Base-by-base conservation (phyloP, 2,888 invertebrate species). In the Morinoia aosen region DNA sequence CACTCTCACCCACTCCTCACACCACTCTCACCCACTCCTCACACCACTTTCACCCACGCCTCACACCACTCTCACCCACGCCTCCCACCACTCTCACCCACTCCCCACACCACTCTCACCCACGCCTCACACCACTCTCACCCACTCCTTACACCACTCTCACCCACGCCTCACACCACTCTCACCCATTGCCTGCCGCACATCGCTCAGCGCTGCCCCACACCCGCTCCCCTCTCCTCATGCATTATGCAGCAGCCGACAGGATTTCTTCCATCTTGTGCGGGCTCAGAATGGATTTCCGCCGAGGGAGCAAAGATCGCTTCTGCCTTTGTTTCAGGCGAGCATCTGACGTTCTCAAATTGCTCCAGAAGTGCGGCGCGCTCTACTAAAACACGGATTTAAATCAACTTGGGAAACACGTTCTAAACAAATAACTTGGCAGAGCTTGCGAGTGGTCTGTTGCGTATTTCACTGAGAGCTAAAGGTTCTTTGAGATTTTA, bases 191-290 rank as follows among this genome's bases (percentile, higher is more conserved):
- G 39, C 90, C 19, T 25, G 48, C 48, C 48, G 2, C 48, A 48
- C 76, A 76, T 76, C 76, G 76, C 76, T 76, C 76, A 76, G 76
- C 48, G 40, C 48, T 48, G 7, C 10, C 90, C 40, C 90, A 39
- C 10, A 39, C 48, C 40, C 90, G 39, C 48, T 48, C 48, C 48
- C 90, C 90, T n/a, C n/a, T n/a, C 91, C 91, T 93, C 93, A 93
- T 93, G 93, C 57, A 57, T 93, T 57, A 93, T 93, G 56, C 93
- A 93, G 57, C 93, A 57, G 57, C 57, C 7, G 93, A 12, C 57
- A 14, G 93, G 93, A 93, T 93, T 93, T 57, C 93, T 93, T 93
- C 93, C 93, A 93, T 93, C 93, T 93, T 93, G 93, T 93, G 93
- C 56, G 57, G 93, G 48, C 57, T 90, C 48, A 48, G 57, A 93